Evolutionary conservation across 2,113 vertebrate genomes (phyloP).

Genomic region (Brienomyrus brachyistius): DNA sequence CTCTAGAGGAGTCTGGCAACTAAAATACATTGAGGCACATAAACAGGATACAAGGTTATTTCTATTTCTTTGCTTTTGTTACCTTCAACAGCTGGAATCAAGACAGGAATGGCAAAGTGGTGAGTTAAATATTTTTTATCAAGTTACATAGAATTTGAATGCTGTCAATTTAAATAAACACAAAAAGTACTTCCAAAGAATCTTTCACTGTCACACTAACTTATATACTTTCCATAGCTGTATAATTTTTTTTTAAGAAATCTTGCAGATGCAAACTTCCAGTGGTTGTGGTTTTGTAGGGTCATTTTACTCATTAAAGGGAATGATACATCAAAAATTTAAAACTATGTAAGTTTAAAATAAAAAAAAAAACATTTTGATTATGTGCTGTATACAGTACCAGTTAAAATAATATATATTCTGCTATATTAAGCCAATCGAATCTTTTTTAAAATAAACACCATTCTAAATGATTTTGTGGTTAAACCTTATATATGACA

Average conservation of each 20-base stretch:
- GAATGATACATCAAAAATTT: not conserved
- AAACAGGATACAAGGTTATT: not conserved
- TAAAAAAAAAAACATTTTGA: not conserved
- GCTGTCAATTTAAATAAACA: not conserved
- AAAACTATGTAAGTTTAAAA: not conserved
- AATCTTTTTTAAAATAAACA: not conserved
- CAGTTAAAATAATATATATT: not conserved
- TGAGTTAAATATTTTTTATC: not conserved
- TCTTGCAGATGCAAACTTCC: not conserved
- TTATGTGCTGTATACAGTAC: not conserved
- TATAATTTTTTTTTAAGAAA: not conserved
- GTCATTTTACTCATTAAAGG: not conserved
- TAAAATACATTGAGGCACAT: not conserved
- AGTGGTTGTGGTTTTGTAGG: not conserved
- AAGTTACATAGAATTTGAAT: not conserved
- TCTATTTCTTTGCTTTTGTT: not conserved
- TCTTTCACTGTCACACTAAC: not conserved
- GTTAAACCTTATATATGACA: not conserved
- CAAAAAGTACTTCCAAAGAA: not conserved
- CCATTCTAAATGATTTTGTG: not conserved
- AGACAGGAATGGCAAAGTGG: not conserved
- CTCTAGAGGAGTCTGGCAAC: not conserved
- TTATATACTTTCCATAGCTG: not conserved
- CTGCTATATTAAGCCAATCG: not conserved
- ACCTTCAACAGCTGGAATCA: not conserved